A percentile compares a stretch with the other conserved stretches of the same genome.
phyloP scores from a whole-genome alignment of 2,113 vertebrate species.

The Dipodomys stephensi region DNA sequence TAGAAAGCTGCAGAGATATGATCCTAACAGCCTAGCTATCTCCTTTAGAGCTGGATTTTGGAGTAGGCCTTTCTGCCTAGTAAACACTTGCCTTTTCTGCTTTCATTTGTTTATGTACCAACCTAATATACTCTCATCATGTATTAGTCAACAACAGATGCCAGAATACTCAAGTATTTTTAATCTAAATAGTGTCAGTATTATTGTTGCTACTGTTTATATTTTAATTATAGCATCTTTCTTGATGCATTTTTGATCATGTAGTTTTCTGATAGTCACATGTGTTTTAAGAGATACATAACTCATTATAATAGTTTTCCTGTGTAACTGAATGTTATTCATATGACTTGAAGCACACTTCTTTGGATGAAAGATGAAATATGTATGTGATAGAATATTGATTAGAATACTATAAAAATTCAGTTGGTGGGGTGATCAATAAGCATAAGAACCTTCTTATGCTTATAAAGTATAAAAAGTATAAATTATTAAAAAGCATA shows the following conservation, averaged over 20 bases:
- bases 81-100: neutral
- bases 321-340: neutral
- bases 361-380: neutral
- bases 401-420: neutral
- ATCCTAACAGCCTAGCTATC: neutral
- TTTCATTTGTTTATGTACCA: neutral
- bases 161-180: neutral
- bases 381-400: neutral
- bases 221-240: neutral
- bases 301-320: neutral
- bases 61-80: neutral
- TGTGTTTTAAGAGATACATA: neutral
- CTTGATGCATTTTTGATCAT: neutral
- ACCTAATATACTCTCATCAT: neutral
- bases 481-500: neutral
- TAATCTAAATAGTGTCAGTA: neutral
- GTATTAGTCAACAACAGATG: neutral
- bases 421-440: neutral
- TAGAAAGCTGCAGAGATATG: neutral
- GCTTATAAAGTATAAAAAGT: neutral
- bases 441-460: neutral
- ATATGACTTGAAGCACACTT: neutral
- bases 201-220: too few species aligned
- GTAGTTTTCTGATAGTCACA: neutral
- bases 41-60: neutral